Evolutionary conservation across 2,888 invertebrate species (phyloP), one percentile per base, ranked within the genome.

Genomic region (Ceramica pisi): DNA sequence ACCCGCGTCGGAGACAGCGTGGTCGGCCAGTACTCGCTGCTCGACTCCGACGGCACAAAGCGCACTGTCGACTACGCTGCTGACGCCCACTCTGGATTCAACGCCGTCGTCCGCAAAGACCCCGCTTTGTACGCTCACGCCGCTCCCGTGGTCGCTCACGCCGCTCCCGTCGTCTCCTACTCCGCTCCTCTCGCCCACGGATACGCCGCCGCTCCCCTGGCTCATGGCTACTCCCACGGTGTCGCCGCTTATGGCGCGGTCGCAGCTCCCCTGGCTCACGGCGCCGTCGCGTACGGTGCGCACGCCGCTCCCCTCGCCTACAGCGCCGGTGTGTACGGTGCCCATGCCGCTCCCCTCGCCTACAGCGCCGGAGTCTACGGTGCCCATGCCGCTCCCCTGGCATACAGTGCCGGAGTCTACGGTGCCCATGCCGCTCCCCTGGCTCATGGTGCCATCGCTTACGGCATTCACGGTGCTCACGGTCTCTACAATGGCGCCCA

Each of bases 1-100:
- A 96, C 96, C 67, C 97, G 97, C 70, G 93, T 95, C 80, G 97
- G 97, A 21, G 97, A 97, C 92, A 96, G 95, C 82, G 97, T 97
- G 59, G 96, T 96, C 78, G 95, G 95, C 79, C 95, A 95, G 81
- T 95, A 95, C 93, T 95, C 95, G 6, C 92, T 95, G 68, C 89
- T 97, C 93, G 90, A 96, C 81, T 96, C 97, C 26, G 97, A 97
- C 87, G 97, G 97, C 83, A 96, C 96, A 70, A 96, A 96, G 89
- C 96, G 97, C 82, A 97, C 96, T 46, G 97, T 97, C 0, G 97
- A 97, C 90, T 96, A 96, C 91, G 94, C 95, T 72, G 96, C 96
- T 80, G 96, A 96, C 77, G 94, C 94, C 31, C 91, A 96, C 86
- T 94, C 95, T 80, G 96, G 96, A 78, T 96, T 96, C 92, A 96